These are phyloP conservation scores for Aurelia aurita DNA, from an alignment of 30 jellyfish, hydroid and myxozoan genomes.

Conservation along the genomic window DNA sequence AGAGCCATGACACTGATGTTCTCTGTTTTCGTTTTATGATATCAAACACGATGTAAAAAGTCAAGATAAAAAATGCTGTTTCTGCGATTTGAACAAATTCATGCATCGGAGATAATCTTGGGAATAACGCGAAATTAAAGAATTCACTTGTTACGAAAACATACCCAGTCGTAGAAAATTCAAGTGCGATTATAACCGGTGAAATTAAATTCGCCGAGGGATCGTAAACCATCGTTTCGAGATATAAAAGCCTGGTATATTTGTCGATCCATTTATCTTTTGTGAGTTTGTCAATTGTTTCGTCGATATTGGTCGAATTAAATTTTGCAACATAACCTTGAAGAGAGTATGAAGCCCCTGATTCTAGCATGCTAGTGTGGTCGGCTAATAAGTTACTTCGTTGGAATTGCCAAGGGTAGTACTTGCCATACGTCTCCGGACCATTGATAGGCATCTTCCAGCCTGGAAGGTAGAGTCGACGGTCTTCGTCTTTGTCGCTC, in stretches of 20 bases:
- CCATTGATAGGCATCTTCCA: not conserved
- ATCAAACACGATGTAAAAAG: slow-evolving; percentile 51
- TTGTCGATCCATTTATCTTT: slow-evolving; percentile 43
- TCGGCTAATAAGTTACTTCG: not conserved
- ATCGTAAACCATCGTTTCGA: slow-evolving; percentile 42
- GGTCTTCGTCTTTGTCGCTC: not conserved
- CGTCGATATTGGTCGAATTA: not conserved
- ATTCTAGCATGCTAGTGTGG: not conserved
- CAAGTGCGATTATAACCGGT: slow-evolving; percentile 22
- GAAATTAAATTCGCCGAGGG: slow-evolving; percentile 35
- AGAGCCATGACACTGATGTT: slow-evolving; percentile 59
- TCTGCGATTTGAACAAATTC: slow-evolving; percentile 26
- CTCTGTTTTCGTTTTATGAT: slow-evolving; percentile 34
- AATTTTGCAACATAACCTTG: slow-evolving; percentile 40
- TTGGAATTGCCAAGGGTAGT: slow-evolving; percentile 17
- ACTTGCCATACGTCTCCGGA: not conserved
- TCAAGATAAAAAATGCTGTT: slow-evolving; percentile 15
- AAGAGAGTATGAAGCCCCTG: not conserved
- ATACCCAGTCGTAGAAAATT: slow-evolving; percentile 25
- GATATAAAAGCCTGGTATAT: slow-evolving; percentile 34
- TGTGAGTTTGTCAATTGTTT: not conserved
- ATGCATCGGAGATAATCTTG: slow-evolving; percentile 15
- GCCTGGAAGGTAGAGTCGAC: not conserved
- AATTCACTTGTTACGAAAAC: slow-evolving; percentile 9
- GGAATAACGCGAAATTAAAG: slow-evolving; percentile 35